These are phyloP conservation scores for Hemaris fuciformis DNA, from an alignment of 2,888 invertebrate genomes.

Conservation along the genomic window DNA sequence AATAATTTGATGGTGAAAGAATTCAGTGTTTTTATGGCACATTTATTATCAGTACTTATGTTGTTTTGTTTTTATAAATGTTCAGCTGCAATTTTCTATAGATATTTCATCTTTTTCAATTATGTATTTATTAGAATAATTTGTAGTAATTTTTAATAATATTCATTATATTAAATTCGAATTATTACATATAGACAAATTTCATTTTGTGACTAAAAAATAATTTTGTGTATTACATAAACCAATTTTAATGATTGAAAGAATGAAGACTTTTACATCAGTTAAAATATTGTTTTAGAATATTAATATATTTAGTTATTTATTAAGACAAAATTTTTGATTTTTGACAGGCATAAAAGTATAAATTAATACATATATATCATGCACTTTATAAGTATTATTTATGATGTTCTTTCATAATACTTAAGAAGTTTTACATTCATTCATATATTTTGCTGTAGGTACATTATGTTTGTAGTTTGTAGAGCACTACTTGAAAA, in stretches of 20 bases:
- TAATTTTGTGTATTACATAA: too few relatives aligned
- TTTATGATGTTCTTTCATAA: neutral
- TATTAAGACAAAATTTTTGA: too few relatives aligned
- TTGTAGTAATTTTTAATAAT: too few relatives aligned
- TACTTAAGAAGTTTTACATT: neutral
- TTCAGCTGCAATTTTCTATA: neutral
- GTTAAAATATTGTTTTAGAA: too few relatives aligned
- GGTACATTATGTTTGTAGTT: neutral
- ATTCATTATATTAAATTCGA: too few relatives aligned
- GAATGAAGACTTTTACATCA: too few relatives aligned
- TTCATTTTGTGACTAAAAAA: too few relatives aligned
- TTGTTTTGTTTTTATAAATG: neutral
- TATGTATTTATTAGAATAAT: too few relatives aligned
- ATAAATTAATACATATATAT: neutral
- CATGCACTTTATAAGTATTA: neutral
- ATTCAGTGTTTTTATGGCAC: neutral
- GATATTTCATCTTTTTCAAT: too few relatives aligned
- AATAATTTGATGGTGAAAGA: neutral
- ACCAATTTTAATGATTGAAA: too few relatives aligned
- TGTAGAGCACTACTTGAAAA: neutral
- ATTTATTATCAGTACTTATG: neutral
- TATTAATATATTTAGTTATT: too few relatives aligned
- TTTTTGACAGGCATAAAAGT: neutral
- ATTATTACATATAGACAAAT: too few relatives aligned
- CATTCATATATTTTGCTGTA: neutral